phyloP scores from a whole-genome alignment of 2,797 vertebrate species.

The Takifugu rubripes region DNA sequence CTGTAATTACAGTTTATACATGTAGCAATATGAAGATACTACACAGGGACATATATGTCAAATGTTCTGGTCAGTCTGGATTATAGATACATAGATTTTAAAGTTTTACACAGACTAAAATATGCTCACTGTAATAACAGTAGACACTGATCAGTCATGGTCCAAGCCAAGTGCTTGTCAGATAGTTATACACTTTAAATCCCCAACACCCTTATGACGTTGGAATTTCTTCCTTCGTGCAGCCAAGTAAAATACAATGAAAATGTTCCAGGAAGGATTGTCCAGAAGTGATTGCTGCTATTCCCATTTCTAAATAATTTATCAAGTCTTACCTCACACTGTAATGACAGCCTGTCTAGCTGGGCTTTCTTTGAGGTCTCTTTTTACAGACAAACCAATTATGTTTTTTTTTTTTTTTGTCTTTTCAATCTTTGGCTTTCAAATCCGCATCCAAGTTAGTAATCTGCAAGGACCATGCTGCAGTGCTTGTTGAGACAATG shows the following conservation, averaged over 20 bases:
- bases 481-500: neutral
- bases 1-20: too few relatives aligned
- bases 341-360: neutral
- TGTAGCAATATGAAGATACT: too few relatives aligned
- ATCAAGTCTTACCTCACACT: neutral
- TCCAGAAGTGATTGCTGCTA: neutral
- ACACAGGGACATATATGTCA: too few relatives aligned
- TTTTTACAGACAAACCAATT: neutral
- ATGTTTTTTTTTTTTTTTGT: neutral
- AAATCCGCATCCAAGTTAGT: neutral
- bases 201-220: neutral
- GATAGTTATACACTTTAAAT: neutral
- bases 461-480: neutral
- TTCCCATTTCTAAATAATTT: neutral
- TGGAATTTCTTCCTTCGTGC: neutral
- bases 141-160: neutral
- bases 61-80: neutral
- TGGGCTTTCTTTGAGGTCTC: neutral
- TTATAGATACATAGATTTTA: neutral
- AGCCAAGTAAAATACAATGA: neutral
- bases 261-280: neutral
- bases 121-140: neutral
- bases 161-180: neutral
- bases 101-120: neutral
- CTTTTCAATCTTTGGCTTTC: neutral